A percentile compares a stretch with the other conserved stretches of the same genome.
These are phyloP conservation scores for Amblyjoppa proteus DNA, from an alignment of 2,888 invertebrate genomes.

Conservation along the genomic window DNA sequence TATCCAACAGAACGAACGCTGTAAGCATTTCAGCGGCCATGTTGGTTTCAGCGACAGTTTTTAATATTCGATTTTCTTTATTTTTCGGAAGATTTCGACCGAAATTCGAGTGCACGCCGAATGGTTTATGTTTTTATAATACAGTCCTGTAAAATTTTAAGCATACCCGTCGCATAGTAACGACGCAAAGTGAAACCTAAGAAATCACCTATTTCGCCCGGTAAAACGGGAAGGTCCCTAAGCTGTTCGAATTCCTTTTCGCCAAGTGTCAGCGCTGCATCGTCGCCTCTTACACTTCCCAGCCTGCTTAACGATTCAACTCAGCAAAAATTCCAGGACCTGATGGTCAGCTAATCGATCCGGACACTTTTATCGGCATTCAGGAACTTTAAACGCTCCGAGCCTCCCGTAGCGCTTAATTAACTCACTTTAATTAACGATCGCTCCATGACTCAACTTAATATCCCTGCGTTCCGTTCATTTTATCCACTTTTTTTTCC, in stretches of 20 bases:
- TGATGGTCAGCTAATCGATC: background rate
- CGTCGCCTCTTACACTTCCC: background rate
- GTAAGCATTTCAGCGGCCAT: no score
- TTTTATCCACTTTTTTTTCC: conserved; percentile 21
- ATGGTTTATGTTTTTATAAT: no score
- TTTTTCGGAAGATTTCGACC: no score
- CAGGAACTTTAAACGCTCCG: background rate
- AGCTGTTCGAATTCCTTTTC: background rate
- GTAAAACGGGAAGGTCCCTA: background rate
- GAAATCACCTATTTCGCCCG: no score
- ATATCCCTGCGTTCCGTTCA: background rate
- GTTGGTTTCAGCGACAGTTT: no score
- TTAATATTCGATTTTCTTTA: no score
- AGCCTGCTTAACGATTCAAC: background rate
- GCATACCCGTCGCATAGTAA: no score
- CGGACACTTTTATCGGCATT: conserved; percentile 1
- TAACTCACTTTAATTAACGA: conserved; percentile 41
- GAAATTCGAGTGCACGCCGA: no score
- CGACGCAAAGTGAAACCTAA: no score
- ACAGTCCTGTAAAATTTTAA: no score
- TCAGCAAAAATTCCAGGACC: background rate
- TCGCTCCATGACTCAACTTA: conserved; percentile 15
- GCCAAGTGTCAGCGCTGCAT: background rate
- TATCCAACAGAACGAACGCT: no score
- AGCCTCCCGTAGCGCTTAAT: conserved; percentile 22